These are phyloP conservation scores for Diogma glabrata DNA, from an alignment of 2,888 invertebrate species.

Conservation along the genomic window DNA sequence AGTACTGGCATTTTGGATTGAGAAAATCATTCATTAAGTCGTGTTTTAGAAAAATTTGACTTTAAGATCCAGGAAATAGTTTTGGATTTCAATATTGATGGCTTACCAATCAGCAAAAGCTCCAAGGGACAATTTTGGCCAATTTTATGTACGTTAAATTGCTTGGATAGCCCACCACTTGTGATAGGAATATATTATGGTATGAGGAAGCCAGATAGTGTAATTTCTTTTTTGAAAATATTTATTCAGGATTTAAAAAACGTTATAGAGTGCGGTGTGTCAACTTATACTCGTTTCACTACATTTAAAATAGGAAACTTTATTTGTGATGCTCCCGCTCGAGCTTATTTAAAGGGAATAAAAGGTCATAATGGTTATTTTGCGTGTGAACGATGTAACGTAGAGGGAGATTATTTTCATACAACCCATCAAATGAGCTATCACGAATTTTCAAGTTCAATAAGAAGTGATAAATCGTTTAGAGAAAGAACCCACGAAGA, in stretches of 20 bases:
- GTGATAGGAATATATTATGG: slow-evolving; percentile 11
- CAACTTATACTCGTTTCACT: not conserved
- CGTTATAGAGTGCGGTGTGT: not conserved
- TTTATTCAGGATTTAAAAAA: slow-evolving; percentile 8
- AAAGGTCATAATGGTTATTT: slow-evolving; percentile 9
- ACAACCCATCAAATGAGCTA: not conserved
- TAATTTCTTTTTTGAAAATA: too few relatives aligned
- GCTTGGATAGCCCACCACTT: not conserved
- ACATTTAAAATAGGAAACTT: not conserved
- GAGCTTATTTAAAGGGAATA: not conserved
- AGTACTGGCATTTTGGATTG: slow-evolving; percentile 10
- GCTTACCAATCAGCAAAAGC: slow-evolving; percentile 9
- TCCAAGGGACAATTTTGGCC: too few relatives aligned
- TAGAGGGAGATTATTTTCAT: not conserved
- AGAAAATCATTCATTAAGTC: not conserved
- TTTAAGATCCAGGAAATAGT: not conserved
- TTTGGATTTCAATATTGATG: too few relatives aligned
- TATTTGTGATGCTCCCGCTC: not conserved
- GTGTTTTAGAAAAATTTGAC: not conserved
- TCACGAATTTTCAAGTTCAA: slow-evolving; percentile 6
- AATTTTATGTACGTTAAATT: not conserved
- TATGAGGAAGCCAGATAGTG: slow-evolving; percentile 1
- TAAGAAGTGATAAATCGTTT: not conserved
- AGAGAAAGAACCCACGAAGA: not conserved
- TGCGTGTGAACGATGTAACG: not conserved